Evolutionary conservation across 2,797 vertebrate species (phyloP).

Genomic region (Sebastes nivosus): DNA sequence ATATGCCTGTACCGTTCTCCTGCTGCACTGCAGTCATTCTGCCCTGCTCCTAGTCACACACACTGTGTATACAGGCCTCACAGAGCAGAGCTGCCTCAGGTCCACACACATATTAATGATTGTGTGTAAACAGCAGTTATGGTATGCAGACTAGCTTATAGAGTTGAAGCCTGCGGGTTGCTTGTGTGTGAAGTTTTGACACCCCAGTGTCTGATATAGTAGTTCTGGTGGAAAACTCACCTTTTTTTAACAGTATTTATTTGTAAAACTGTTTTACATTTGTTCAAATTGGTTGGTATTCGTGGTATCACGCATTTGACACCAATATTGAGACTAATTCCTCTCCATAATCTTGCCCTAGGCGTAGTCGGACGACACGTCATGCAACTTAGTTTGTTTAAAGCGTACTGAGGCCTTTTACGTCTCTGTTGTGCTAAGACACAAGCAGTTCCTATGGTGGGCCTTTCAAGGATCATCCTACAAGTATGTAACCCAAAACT

Average conservation of each 20-base stretch:
- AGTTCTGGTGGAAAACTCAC: no score
- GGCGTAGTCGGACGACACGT: no score
- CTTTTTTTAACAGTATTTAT: neutral
- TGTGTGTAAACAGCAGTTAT: neutral
- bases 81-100: neutral
- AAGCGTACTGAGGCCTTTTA: neutral
- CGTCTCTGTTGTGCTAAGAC: neutral
- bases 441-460: neutral
- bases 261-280: neutral
- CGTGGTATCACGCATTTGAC: neutral
- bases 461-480: neutral
- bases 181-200: neutral
- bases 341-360: neutral
- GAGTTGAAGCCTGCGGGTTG: neutral
- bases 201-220: no score
- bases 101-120: neutral
- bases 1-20: neutral
- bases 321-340: neutral
- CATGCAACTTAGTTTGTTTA: neutral
- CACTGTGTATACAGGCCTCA: neutral
- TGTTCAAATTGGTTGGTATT: neutral
- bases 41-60: neutral
- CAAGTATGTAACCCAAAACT: no score
- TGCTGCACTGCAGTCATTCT: conserved; percentile 11
- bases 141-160: neutral